A percentile compares a stretch with the other conserved stretches of the same genome.
Conservation (phyloP, 2,113 vertebrate genomes). For the Oncorhynchus mykiss region DNA sequence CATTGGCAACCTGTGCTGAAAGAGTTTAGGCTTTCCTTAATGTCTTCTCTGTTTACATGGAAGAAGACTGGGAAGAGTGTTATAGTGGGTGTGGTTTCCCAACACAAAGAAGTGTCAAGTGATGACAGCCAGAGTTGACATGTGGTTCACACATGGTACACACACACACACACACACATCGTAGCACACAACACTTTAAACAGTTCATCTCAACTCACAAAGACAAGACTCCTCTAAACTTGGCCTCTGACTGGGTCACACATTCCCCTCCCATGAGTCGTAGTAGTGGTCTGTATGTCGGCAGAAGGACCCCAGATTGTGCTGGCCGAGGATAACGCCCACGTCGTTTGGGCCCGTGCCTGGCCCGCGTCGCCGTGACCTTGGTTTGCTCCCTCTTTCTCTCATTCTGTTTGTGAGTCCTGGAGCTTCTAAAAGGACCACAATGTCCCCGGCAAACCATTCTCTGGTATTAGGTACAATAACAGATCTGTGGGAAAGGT, state of each 20-base stretch:
- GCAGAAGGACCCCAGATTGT: conserved; percentile 72
- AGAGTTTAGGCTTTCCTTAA: too few relatives aligned
- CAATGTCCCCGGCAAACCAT: conserved; percentile 62
- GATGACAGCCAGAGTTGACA: conserved; percentile 67
- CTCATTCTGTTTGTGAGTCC: conserved; percentile 64
- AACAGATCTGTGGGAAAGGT: conserved; percentile 54
- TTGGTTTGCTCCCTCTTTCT: conserved; percentile 48
- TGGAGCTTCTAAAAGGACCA: conserved; percentile 57
- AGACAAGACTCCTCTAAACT: conserved; percentile 55
- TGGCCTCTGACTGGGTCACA: conserved; percentile 48
- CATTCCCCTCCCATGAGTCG: conserved; percentile 70
- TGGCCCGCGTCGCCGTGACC: conserved; percentile 63
- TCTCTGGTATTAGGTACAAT: conserved; percentile 51
- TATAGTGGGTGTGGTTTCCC: conserved; percentile 21
- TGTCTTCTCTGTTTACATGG: neutral
- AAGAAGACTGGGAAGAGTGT: conserved; percentile 45
- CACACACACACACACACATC: neutral
- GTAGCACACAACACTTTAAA: conserved; percentile 15
- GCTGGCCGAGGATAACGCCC: conserved; percentile 53
- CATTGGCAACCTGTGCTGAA: too few relatives aligned
- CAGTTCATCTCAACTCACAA: conserved; percentile 15
- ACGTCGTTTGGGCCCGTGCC: conserved; percentile 58
- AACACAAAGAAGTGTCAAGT: conserved; percentile 66
- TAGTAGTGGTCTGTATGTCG: conserved; percentile 50
- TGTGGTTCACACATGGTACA: conserved; percentile 30